Evolutionary conservation across 2,888 invertebrate genomes (phyloP).

Genomic region (Charanyca ferruginea): DNA sequence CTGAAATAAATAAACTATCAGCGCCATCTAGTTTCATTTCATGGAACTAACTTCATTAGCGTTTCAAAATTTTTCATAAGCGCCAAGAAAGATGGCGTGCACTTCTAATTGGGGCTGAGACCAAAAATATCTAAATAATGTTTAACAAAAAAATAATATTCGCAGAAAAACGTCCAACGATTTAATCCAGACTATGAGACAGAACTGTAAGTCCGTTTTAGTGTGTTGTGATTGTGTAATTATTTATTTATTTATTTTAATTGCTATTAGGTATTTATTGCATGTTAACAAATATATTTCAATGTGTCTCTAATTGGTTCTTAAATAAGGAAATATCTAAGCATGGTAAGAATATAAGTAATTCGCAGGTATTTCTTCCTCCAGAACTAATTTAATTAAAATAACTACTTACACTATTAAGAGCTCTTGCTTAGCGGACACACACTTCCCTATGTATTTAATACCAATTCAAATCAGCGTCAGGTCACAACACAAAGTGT

Average conservation of each 20-base stretch:
- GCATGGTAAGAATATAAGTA: background rate
- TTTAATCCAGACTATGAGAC: constrained; percentile 89
- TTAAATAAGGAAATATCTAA: background rate
- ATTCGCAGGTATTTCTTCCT: background rate
- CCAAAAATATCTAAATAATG: constrained; percentile 51
- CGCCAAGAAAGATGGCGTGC: constrained; percentile 33
- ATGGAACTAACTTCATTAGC: background rate
- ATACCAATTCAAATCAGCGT: no score
- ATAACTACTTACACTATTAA: no score
- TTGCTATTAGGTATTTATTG: background rate
- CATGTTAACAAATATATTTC: constrained; percentile 3
- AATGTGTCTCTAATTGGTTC: no score
- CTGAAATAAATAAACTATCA: background rate
- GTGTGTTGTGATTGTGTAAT: constrained; percentile 87
- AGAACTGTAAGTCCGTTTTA: constrained; percentile 88
- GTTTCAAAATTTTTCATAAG: constrained; percentile 42
- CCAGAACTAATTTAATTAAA: background rate
- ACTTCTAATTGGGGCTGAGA: background rate
- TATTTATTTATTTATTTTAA: constrained; percentile 14
- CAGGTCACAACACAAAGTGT: no score
- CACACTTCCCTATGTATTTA: no score
- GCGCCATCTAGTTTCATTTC: constrained; percentile 9
- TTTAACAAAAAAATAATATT: constrained; percentile 73
- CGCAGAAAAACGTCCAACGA: constrained; percentile 90
- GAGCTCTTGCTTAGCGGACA: no score